Evolutionary conservation across 2,797 vertebrate species (phyloP).

Genomic region (Poecile montanus): DNA sequence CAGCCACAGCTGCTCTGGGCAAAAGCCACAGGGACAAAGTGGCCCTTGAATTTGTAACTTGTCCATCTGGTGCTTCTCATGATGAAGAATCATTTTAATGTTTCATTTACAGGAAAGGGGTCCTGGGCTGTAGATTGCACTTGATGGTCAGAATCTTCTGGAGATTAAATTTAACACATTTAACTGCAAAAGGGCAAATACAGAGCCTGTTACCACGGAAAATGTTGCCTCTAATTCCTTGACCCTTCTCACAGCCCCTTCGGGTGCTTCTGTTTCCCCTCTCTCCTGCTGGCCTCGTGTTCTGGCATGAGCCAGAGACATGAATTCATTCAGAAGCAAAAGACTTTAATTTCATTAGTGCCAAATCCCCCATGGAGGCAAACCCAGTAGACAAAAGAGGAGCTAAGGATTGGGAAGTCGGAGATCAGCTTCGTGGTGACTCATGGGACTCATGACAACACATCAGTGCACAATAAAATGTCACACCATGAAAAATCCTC

Average conservation of each 20-base stretch:
- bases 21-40: background rate
- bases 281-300: background rate
- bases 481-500: conserved; percentile 55
- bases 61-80: background rate
- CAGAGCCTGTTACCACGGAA: background rate
- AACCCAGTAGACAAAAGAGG: background rate
- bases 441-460: conserved; percentile 19
- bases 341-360: conserved; percentile 18
- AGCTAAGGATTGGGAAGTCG: background rate
- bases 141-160: background rate
- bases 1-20: background rate
- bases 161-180: background rate
- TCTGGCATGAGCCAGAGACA: background rate
- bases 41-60: too few species aligned
- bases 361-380: background rate
- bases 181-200: background rate
- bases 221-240: background rate
- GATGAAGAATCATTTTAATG: fast-evolving
- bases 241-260: background rate
- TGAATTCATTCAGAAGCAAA: background rate
- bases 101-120: background rate
- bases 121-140: background rate
- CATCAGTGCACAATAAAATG: conserved; percentile 19
- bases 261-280: background rate
- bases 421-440: background rate